phyloP scores from a whole-genome alignment of 1,140 invertebrate genomes.

The Coptotermes formosanus region DNA sequence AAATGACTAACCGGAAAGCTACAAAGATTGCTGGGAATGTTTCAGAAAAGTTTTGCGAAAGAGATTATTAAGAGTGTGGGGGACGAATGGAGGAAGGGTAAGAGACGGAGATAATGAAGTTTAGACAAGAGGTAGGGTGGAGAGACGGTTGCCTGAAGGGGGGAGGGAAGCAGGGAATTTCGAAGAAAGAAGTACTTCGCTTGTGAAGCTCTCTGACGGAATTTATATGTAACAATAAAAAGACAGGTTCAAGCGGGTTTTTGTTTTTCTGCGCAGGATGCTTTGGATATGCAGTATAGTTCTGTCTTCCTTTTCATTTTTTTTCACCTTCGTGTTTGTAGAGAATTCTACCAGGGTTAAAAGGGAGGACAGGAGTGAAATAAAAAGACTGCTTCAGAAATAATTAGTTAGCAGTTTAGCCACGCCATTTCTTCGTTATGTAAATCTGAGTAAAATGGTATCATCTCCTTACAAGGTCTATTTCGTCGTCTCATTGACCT shows the following conservation, averaged over 20 bases:
- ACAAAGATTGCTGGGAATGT: conserved; percentile 2
- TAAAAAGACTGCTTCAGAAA: background rate
- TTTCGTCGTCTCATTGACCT: background rate
- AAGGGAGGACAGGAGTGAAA: background rate
- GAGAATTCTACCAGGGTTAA: too few relatives aligned
- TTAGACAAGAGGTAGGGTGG: background rate
- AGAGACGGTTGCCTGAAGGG: background rate
- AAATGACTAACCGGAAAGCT: conserved; percentile 15
- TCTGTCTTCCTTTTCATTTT: too few relatives aligned
- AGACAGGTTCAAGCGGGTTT: background rate
- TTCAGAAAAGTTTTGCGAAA: conserved; percentile 14
- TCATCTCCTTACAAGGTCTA: background rate
- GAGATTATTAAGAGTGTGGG: background rate
- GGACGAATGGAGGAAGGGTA: background rate
- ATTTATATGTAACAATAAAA: background rate
- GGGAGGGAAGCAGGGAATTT: background rate
- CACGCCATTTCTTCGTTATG: background rate
- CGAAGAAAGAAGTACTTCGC: background rate
- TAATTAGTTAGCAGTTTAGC: background rate
- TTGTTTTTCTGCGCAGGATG: background rate
- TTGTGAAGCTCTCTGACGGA: background rate
- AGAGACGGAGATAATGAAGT: background rate
- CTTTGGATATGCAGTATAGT: too few relatives aligned
- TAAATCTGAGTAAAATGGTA: background rate
- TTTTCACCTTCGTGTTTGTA: too few relatives aligned